Conservation (phyloP, 2,113 vertebrate genomes). For the Leucoraja erinaceus region DNA sequence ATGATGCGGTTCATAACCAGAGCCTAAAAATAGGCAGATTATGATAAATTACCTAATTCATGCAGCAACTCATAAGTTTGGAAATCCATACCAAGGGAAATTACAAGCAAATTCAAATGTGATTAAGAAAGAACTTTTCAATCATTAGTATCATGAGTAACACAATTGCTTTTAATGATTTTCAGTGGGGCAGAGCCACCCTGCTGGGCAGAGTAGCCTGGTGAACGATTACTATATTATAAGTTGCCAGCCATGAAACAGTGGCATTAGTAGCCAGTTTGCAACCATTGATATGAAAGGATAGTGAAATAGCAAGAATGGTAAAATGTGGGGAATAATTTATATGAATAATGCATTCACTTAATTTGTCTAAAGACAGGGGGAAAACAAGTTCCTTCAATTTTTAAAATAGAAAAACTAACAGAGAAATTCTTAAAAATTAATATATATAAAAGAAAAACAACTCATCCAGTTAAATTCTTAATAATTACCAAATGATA, state of each 20-base stretch:
- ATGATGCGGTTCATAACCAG: background rate
- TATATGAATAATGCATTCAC: background rate
- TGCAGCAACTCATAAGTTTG: background rate
- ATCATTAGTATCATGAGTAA: background rate
- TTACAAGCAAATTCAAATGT: background rate
- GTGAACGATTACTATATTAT: background rate
- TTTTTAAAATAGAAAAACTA: no score
- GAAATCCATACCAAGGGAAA: conserved; percentile 8
- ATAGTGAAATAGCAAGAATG: background rate
- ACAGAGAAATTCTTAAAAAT: no score
- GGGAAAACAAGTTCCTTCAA: no score
- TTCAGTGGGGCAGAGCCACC: background rate
- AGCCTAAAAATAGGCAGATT: conserved; percentile 12
- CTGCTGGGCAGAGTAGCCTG: background rate
- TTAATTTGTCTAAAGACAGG: no score
- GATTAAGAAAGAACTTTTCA: conserved; percentile 33
- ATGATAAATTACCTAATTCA: conserved; percentile 25
- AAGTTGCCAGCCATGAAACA: background rate
- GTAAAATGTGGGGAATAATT: background rate
- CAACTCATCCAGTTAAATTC: no score
- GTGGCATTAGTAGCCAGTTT: background rate
- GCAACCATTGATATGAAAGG: background rate
- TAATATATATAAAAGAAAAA: no score
- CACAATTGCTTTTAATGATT: conserved; percentile 29
- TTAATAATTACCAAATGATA: no score